Base-by-base conservation (phyloP, 2,888 invertebrate genomes). In the Tenthredo mesomela region DNA sequence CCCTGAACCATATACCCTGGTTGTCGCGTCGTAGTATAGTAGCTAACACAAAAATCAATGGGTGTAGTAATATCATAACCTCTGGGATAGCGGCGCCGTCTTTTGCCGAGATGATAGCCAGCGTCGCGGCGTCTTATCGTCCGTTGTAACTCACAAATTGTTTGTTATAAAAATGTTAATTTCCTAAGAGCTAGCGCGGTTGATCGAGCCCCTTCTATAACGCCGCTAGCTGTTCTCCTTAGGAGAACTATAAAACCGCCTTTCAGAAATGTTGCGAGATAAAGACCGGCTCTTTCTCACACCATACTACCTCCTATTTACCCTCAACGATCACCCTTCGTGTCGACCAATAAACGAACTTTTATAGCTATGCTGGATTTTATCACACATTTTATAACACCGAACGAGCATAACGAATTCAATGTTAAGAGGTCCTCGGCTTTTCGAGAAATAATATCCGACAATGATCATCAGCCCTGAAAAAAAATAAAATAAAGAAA, bases 81-180 rank as follows among this genome's bases (percentile, higher is more conserved):
- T 50, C 37, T 7, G 21, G 67, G 67, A 37, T 80, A 65, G 85
- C 84, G 78, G 25, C 54, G 43, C 25, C 85, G 37, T 54, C 61
- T 65, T 73, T 82, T 78, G n/a, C 54, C 54, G n/a, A n/a, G 54
- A 54, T 54, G 54, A 54, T 54, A 54, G 54, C 54, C n/a, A n/a
- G 6, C 54, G 54, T n/a, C 47, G 58, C 21, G 61, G 70, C 54
- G 65, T 75, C 84, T 77, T 33, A 65, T 82, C 65, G 82, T 77
- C 77, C 82, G 54, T 50, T 61, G 43, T 82, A 40, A 43, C 84
- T 67, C 78, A 75, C 86, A 87, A 88, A 90, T 90, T 90, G 87
- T 90, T 90, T 88, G 89, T 89, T 89, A 86, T 88, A 89, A 89
- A 89, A 87, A 88, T 88, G 89, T 89, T 91, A 91, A 92, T 92